Evolutionary conservation across 1,140 invertebrate genomes (phyloP).

Genomic region (Drosophila suzukii): DNA sequence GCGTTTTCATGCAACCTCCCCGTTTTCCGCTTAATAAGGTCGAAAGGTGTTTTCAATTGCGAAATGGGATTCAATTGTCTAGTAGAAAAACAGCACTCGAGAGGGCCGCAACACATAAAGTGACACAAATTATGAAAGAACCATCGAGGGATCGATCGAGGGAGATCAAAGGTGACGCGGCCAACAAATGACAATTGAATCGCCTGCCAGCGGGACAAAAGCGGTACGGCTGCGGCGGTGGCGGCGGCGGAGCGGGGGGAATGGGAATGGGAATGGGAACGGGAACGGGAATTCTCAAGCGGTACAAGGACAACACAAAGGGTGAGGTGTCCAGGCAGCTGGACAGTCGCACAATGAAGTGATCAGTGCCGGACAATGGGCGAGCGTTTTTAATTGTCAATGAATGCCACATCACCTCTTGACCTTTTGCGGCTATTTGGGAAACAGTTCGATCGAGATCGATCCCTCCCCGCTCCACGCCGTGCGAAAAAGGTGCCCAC

Average conservation of each 20-base stretch:
- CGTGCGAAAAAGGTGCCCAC: constrained; percentile 36
- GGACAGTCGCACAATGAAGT: constrained; percentile 69
- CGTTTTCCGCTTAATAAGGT: constrained; percentile 73
- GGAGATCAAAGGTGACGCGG: constrained; percentile 70
- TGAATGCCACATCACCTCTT: constrained; percentile 60
- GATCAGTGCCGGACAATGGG: constrained; percentile 62
- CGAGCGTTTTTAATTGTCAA: constrained; percentile 72
- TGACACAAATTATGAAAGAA: constrained; percentile 79
- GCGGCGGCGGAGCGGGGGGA: neutral
- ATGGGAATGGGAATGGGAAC: neutral
- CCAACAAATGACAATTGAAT: constrained; percentile 65
- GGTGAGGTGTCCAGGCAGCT: constrained; percentile 39
- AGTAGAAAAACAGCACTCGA: constrained; percentile 18
- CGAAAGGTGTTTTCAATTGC: constrained; percentile 76
- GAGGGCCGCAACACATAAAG: constrained; percentile 36
- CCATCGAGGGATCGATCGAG: constrained; percentile 17
- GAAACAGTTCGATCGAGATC: constrained; percentile 17
- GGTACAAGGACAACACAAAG: constrained; percentile 11
- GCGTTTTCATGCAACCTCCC: constrained; percentile 31
- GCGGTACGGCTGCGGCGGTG: neutral
- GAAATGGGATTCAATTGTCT: constrained; percentile 64
- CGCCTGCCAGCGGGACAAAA: constrained; percentile 29
- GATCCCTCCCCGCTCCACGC: neutral
- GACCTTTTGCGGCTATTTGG: constrained; percentile 66
- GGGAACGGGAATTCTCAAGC: neutral